Conservation (phyloP, 1,140 invertebrate genomes). For the Harlomillsia oculata region DNA sequence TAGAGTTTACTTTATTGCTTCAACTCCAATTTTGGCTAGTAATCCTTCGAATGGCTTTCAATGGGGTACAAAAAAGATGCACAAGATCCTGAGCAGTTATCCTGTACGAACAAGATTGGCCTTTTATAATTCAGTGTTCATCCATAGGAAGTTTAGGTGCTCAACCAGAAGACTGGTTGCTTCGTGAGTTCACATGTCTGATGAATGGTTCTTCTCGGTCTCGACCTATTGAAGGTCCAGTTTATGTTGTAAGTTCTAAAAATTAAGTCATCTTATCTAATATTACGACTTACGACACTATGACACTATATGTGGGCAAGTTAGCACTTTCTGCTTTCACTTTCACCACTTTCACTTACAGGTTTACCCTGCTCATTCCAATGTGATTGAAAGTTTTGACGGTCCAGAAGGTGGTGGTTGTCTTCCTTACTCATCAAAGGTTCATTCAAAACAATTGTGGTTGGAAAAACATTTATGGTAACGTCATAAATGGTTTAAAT, state of each 20-base stretch:
- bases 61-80: slow-evolving; percentile 31
- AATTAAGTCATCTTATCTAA: not conserved
- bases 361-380: slow-evolving; percentile 63
- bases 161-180: slow-evolving; percentile 26
- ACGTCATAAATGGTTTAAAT: slow-evolving; percentile 38
- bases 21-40: slow-evolving; percentile 52
- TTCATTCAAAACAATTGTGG: slow-evolving; percentile 78
- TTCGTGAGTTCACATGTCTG: slow-evolving; percentile 24
- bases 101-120: slow-evolving; percentile 48
- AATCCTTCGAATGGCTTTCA: slow-evolving; percentile 27
- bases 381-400: slow-evolving; percentile 74
- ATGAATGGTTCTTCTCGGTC: not conserved
- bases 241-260: slow-evolving; percentile 2
- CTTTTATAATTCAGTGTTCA: slow-evolving; percentile 72
- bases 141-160: slow-evolving; percentile 62
- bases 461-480: slow-evolving; percentile 66
- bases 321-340: too few species aligned
- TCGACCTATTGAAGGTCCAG: not conserved
- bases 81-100: slow-evolving; percentile 17
- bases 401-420: slow-evolving; percentile 72
- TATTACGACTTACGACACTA: not conserved
- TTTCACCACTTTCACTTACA: slow-evolving; percentile 38
- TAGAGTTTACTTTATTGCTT: slow-evolving; percentile 74
- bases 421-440: slow-evolving; percentile 71
- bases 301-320: too few species aligned